Conservation (phyloP, 2,888 invertebrate species). For the Laothoe populi region DNA sequence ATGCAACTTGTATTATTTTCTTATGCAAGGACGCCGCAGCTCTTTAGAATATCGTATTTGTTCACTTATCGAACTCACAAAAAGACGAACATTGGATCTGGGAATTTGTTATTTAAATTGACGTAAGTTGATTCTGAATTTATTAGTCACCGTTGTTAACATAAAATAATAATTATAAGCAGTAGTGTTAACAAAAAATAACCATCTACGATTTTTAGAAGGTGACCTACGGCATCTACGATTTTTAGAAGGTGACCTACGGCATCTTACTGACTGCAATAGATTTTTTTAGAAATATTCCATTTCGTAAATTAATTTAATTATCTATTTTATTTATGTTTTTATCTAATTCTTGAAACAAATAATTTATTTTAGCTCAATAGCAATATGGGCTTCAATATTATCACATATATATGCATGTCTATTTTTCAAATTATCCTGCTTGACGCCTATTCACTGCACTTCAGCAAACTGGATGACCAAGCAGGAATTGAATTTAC, state of each 20-base stretch:
- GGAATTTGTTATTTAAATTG: slow-evolving; percentile 74
- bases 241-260: too few species aligned
- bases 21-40: slow-evolving; percentile 69
- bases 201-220: too few species aligned
- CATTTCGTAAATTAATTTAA: too few species aligned
- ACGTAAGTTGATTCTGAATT: slow-evolving; percentile 59
- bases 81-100: slow-evolving; percentile 70
- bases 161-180: neutral
- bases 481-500: slow-evolving; percentile 67
- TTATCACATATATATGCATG: slow-evolving; percentile 79
- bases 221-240: too few species aligned
- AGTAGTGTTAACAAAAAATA: too few species aligned
- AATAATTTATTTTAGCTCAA: slow-evolving; percentile 58
- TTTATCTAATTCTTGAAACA: neutral
- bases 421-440: slow-evolving; percentile 78
- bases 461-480: slow-evolving; percentile 75
- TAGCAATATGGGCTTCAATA: slow-evolving; percentile 77
- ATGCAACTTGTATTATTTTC: slow-evolving; percentile 62
- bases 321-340: too few species aligned
- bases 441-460: slow-evolving; percentile 73
- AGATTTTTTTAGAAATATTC: too few species aligned
- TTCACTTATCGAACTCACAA: slow-evolving; percentile 72
- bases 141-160: neutral
- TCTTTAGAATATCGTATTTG: slow-evolving; percentile 73
- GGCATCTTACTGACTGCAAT: too few species aligned